Percentiles rank a stretch among this genome's conserved stretches.
These are phyloP conservation scores for Apeltes quadracus DNA, from an alignment of 2,113 vertebrate species.

Conservation along the genomic window DNA sequence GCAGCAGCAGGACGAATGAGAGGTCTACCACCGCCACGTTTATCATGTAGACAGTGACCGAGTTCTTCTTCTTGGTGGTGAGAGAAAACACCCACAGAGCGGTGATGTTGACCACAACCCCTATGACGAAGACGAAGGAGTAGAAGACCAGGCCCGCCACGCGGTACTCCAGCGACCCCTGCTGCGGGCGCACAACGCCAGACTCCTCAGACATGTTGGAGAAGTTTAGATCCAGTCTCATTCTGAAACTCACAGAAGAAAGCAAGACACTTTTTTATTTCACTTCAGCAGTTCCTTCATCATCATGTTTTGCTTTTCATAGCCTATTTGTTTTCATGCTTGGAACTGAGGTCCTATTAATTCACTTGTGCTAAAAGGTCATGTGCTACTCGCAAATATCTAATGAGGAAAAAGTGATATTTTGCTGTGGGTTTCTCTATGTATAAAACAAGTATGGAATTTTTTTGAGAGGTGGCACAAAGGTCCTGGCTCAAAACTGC, in stretches of 20 bases:
- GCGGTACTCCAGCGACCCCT: conserved; percentile 83
- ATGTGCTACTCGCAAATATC: not conserved
- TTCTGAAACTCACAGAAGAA: conserved; percentile 30
- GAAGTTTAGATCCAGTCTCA: conserved; percentile 53
- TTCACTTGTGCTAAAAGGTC: not conserved
- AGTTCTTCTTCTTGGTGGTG: conserved; percentile 94
- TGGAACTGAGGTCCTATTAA: not conserved
- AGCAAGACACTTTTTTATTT: not conserved
- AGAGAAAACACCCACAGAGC: conserved; percentile 97
- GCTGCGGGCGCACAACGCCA: not conserved
- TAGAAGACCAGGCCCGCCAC: conserved; percentile 88
- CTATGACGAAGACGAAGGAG: conserved; percentile 85
- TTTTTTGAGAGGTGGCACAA: too few species aligned
- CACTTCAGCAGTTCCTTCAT: not conserved
- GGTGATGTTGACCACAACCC: conserved; percentile 88
- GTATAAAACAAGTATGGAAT: not conserved
- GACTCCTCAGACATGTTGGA: conserved; percentile 56
- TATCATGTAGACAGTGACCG: conserved; percentile 95
- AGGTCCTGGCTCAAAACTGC: too few species aligned
- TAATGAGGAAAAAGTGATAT: not conserved
- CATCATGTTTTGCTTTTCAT: not conserved
- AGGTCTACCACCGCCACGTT: conserved; percentile 93
- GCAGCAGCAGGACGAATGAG: conserved; percentile 86
- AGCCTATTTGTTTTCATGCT: conserved; percentile 7
- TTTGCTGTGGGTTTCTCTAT: conserved; percentile 7